Base-by-base conservation (phyloP, 1,140 invertebrate species). In the Scaptomyza montana region DNA sequence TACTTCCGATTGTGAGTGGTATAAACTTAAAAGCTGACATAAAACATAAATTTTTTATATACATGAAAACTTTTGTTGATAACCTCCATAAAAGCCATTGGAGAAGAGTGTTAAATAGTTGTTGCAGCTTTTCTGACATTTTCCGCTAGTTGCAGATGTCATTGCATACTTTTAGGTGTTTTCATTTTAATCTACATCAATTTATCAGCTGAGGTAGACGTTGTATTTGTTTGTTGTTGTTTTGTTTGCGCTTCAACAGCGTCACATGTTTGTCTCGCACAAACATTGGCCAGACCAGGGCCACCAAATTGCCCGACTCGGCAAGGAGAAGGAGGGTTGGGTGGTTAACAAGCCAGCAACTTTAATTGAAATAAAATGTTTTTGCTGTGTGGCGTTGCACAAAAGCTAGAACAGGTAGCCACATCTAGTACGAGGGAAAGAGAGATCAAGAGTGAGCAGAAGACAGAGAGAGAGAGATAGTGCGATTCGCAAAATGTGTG, bases 281-380 rank as follows among this genome's bases (percentile, higher is more conserved):
- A 87, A 86, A 86, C 78, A 86, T 57, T 78, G 55, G 43, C 41
- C 49, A 63, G 57, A 12, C 59, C 47, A 41, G 25, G 21, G 45
- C 53, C 57, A 57, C 39, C 25, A 77, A 73, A 76, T 77, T 77
- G 68, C 41, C 47, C 46, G 63, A 72, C 36, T 49, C 50, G 54
- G 8, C 0, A 10, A 5, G 9, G 3, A 2, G 16, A 16, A 0
- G 16, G 16, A 16, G 12, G 9, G 9, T 12, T 9, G 3, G 39
- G 10, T n/a, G 12, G 39, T 5, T 2, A 49, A 54, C 67, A 51
- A 63, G 66, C 43, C 55, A 62, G 62, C 51, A 68, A 80, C 60
- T 86, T 87, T 87, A 86, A 86, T 86, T 87, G 82, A 89, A 86
- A 78, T 86, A 67, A 75, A 86, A 86, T 81, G 82, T 81, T 75